Evolutionary conservation across 1,140 invertebrate genomes (phyloP).

Genomic region (Drosophila nasuta): DNA sequence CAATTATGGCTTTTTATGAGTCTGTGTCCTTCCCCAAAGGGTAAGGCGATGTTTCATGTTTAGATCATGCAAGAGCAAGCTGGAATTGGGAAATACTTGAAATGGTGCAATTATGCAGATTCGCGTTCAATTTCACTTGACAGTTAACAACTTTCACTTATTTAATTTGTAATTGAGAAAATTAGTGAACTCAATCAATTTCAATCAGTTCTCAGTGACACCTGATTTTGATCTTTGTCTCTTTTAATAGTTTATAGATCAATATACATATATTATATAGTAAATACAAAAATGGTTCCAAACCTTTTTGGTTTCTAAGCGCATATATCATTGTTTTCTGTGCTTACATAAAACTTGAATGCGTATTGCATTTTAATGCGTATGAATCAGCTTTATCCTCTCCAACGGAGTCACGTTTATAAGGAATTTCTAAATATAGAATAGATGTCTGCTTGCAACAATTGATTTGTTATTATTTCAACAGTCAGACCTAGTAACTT

Average conservation of each 20-base stretch:
- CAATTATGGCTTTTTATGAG: background rate
- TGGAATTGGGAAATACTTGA: background rate
- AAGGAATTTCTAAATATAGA: constrained; percentile 18
- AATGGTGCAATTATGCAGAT: background rate
- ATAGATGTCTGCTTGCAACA: background rate
- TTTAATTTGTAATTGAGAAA: background rate
- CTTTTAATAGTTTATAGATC: background rate
- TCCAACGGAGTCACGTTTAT: constrained; percentile 1
- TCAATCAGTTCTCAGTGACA: background rate
- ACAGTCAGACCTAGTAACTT: constrained; percentile 1
- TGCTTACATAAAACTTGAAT: background rate
- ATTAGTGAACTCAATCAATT: constrained; percentile 1
- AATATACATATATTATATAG: background rate
- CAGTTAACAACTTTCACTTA: background rate
- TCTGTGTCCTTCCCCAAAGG: constrained; percentile 1
- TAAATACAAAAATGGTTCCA: background rate
- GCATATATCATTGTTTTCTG: background rate
- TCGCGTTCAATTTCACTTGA: background rate
- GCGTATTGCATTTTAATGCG: constrained; percentile 6
- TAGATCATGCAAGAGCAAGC: background rate
- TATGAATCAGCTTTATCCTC: background rate
- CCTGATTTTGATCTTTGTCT: constrained; percentile 1
- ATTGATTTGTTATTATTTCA: constrained; percentile 6
- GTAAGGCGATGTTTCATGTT: background rate
- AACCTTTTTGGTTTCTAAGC: background rate